Base-by-base conservation (phyloP, 2,888 invertebrate species). In the Arrhopalites spinosus region DNA sequence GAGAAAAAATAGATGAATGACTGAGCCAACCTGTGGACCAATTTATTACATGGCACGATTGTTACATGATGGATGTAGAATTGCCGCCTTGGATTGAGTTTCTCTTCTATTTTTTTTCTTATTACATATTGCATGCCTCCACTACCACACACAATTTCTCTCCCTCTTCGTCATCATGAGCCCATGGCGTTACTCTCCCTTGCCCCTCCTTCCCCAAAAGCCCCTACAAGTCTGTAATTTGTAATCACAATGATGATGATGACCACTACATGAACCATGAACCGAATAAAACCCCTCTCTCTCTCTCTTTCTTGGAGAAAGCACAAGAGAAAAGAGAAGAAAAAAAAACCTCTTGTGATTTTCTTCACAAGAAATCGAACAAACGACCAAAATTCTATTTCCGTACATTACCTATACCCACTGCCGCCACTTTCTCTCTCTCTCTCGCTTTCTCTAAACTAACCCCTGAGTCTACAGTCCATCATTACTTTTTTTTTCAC, bases 211-310 rank as follows among this genome's bases (percentile, higher is more conserved):
- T 15, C 61, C 27, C 20, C 61, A n/a, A 63, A 29, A 29, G 25
- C 63, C 63, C 63, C 63, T 11, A 23, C 25, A 36, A 59, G 36
- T 64, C 36, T 8, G 36, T 64, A 64, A 64, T 64, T 64, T 64
- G 64, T 64, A 64, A 64, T 64, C 36, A 64, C 36, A 64, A 64
- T 64, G 64, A 64, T 63, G 63, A 64, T 64, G 64, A 64, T 64
- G 64, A 64, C 64, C 64, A 64, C 36, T 64, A 64, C 64, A 64
- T 36, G 64, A 64, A 43, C 64, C 15, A 64, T 30, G 36, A 23
- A 25, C 2, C 59, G 5, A 20, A 20, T 5, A 50, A 50, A 15
- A 3, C 50, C 50, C 3, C 2, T 50, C 15, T 15, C 50, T n/a
- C 15, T 15, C 7, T 3, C 8, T n/a, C 3, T n/a, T 36, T 36